These are phyloP conservation scores for Coptodon bakossiorum DNA, from an alignment of 2,113 vertebrate genomes.

Conservation along the genomic window DNA sequence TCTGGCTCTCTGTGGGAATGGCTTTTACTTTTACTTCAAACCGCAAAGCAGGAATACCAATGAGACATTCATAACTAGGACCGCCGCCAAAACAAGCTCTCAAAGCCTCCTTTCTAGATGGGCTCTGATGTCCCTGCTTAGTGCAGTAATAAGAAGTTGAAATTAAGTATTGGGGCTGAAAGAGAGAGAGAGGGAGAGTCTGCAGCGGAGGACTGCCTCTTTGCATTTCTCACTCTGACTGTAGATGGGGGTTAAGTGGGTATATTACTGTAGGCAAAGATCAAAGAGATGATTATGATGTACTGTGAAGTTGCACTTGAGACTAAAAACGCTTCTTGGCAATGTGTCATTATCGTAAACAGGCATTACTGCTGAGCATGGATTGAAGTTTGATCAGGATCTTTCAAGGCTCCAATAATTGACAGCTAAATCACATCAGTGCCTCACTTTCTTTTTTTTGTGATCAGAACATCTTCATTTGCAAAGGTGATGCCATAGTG, in stretches of 20 bases:
- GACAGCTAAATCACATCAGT: not conserved
- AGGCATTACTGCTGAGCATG: not conserved
- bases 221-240: not conserved
- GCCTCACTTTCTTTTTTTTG: not conserved
- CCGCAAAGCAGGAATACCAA: slow-evolving; percentile 30
- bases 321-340: not conserved
- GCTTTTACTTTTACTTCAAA: slow-evolving; percentile 5
- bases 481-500: not conserved
- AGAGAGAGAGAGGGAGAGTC: not conserved
- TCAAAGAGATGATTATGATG: slow-evolving; percentile 31
- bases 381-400: not conserved
- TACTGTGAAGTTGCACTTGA: not conserved
- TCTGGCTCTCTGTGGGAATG: not conserved
- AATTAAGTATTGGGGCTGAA: slow-evolving; percentile 2
- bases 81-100: slow-evolving; percentile 22
- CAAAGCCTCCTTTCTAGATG: slow-evolving; percentile 9
- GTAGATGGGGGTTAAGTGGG: slow-evolving; percentile 13
- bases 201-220: not conserved
- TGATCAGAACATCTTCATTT: not conserved
- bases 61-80: slow-evolving; percentile 32
- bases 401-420: not conserved
- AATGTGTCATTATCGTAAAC: slow-evolving; percentile 6
- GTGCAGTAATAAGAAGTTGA: slow-evolving; percentile 19
- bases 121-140: slow-evolving; percentile 20
- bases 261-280: slow-evolving; percentile 5